phyloP scores from a whole-genome alignment of 2,888 invertebrate species.

The Trissolcus japonicus region DNA sequence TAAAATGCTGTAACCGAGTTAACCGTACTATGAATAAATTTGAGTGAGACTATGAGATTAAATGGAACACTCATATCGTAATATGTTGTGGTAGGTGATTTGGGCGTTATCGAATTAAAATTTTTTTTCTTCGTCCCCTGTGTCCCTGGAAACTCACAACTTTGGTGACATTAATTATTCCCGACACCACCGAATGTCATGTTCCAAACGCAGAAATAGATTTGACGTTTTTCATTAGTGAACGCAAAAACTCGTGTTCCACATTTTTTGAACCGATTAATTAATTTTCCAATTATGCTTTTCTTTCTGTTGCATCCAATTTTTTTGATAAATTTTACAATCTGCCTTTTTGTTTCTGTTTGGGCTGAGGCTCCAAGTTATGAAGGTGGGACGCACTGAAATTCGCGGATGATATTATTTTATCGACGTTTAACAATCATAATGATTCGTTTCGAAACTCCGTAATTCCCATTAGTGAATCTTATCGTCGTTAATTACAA shows the following conservation, averaged over 20 bases:
- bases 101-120: constrained; percentile 49
- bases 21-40: constrained; percentile 75
- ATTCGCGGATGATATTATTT: constrained; percentile 13
- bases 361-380: too few relatives aligned
- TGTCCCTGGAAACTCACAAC: constrained; percentile 17
- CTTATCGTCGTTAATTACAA: constrained; percentile 56
- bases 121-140: constrained; percentile 31
- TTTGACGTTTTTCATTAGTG: constrained; percentile 46
- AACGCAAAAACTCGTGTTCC: constrained; percentile 21
- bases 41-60: constrained; percentile 69
- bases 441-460: constrained; percentile 39
- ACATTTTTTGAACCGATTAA: too few relatives aligned
- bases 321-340: too few relatives aligned
- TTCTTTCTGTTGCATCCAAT: too few relatives aligned
- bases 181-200: constrained; percentile 27
- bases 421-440: constrained; percentile 37
- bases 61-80: constrained; percentile 59
- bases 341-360: too few relatives aligned
- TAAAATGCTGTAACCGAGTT: constrained; percentile 73
- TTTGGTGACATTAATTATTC: constrained; percentile 46
- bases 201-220: constrained; percentile 21
- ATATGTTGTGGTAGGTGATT: constrained; percentile 57
- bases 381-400: not conserved
- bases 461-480: constrained; percentile 43
- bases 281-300: too few relatives aligned